Conservation (phyloP, 2,888 invertebrate species). For the Latheticus oryzae region DNA sequence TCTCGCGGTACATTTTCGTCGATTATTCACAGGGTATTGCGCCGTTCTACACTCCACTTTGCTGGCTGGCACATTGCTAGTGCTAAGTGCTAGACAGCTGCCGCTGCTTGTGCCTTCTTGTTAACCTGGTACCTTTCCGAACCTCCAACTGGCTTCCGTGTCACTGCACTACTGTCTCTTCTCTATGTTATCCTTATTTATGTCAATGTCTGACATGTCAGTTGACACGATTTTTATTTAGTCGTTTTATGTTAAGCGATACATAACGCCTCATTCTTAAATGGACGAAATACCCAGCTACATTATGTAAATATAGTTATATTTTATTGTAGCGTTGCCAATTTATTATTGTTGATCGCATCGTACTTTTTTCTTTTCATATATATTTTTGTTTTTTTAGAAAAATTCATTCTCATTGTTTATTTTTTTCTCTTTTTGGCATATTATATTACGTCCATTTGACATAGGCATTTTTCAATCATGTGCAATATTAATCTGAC, state of each 20-base stretch:
- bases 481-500: slow-evolving; percentile 67
- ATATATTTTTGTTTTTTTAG: no score
- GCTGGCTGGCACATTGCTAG: slow-evolving; percentile 52
- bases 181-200: slow-evolving; percentile 53
- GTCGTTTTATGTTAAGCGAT: slow-evolving; percentile 59
- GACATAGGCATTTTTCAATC: slow-evolving; percentile 65
- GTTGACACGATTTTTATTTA: slow-evolving; percentile 60
- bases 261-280: slow-evolving; percentile 58
- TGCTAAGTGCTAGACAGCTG: slow-evolving; percentile 51
- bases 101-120: slow-evolving; percentile 66
- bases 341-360: slow-evolving; percentile 52
- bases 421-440: slow-evolving; percentile 25
- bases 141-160: slow-evolving; percentile 60
- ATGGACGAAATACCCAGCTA: slow-evolving; percentile 64
- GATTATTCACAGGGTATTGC: slow-evolving; percentile 60
- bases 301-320: slow-evolving; percentile 63
- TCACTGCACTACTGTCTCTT: slow-evolving; percentile 61
- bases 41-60: slow-evolving; percentile 58
- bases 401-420: slow-evolving; percentile 39
- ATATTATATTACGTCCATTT: slow-evolving; percentile 64
- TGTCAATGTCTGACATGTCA: slow-evolving; percentile 48
- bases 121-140: slow-evolving; percentile 57
- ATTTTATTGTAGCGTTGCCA: slow-evolving; percentile 61
- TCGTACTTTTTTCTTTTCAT: slow-evolving; percentile 45
- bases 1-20: slow-evolving; percentile 56